Conservation (phyloP, 35 echinoderm and acorn worm genomes). For the Amphiura filiformis region DNA sequence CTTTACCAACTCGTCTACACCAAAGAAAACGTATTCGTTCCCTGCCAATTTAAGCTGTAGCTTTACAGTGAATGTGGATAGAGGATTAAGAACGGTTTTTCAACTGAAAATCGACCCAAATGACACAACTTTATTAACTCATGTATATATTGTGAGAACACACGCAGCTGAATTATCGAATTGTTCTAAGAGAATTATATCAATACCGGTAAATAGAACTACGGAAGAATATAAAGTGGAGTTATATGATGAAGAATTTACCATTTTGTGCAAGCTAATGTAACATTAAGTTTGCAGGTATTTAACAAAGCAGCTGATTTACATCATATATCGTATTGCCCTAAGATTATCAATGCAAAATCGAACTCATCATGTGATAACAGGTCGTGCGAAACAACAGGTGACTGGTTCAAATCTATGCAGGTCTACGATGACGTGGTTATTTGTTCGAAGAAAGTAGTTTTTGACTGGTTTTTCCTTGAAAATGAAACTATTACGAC, state of each 20-base stretch:
- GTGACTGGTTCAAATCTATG: not conserved
- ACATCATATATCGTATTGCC: not conserved
- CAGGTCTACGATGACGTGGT: not conserved
- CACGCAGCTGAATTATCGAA: not conserved
- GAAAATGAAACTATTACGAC: not conserved
- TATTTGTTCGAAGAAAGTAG: not conserved
- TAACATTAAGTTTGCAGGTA: not conserved
- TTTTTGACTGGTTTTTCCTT: not conserved
- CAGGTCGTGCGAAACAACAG: not conserved
- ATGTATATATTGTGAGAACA: not conserved
- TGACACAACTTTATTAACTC: not conserved
- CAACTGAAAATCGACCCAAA: not conserved
- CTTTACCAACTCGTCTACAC: not conserved
- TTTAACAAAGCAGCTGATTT: not conserved
- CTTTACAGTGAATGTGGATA: not conserved
- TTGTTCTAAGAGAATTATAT: not conserved
- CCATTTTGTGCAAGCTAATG: not conserved
- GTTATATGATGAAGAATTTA: not conserved
- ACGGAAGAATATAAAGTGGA: not conserved
- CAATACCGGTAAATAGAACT: not conserved
- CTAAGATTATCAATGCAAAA: not conserved
- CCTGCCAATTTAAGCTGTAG: not conserved
- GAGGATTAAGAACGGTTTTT: not conserved
- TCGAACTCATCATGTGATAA: not conserved
- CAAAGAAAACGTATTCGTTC: not conserved